A percentile compares a stretch with the other conserved stretches of the same genome.
phyloP scores from a whole-genome alignment of 2,797 vertebrate genomes.

The Parauchenoglanis ngamensis region DNA sequence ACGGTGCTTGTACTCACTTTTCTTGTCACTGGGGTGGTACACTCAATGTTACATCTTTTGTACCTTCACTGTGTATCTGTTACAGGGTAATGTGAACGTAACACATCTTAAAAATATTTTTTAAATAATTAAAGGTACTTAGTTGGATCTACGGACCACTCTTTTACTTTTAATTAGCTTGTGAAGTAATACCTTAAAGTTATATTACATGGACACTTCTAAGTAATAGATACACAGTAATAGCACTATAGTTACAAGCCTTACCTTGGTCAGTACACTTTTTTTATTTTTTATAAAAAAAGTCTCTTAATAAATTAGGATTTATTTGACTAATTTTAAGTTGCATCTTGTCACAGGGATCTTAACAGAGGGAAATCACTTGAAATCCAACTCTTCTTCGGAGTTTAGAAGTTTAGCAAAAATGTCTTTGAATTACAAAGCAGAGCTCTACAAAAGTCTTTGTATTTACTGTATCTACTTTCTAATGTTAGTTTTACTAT shows the following conservation, averaged over 20 bases:
- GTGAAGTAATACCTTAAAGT: neutral
- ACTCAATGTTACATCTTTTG: neutral
- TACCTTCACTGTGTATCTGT: neutral
- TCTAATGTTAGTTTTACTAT: neutral
- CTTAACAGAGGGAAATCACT: neutral
- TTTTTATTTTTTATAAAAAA: neutral
- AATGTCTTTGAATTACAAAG: neutral
- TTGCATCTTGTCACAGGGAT: neutral
- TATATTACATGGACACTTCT: neutral
- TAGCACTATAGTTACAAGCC: neutral
- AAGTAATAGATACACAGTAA: neutral
- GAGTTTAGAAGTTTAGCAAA: neutral
- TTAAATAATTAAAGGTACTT: neutral
- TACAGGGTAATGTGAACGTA: neutral
- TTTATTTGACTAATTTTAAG: neutral
- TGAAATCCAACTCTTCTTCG: neutral
- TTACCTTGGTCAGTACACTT: neutral
- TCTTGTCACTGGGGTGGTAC: too few relatives aligned
- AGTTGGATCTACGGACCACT: neutral
- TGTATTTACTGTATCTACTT: neutral
- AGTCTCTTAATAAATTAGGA: neutral
- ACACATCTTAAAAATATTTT: neutral
- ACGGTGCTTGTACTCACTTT: neutral
- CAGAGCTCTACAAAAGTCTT: neutral
- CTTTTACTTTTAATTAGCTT: neutral